Conservation (phyloP, 2,113 vertebrate species). For the Grantiella picta region DNA sequence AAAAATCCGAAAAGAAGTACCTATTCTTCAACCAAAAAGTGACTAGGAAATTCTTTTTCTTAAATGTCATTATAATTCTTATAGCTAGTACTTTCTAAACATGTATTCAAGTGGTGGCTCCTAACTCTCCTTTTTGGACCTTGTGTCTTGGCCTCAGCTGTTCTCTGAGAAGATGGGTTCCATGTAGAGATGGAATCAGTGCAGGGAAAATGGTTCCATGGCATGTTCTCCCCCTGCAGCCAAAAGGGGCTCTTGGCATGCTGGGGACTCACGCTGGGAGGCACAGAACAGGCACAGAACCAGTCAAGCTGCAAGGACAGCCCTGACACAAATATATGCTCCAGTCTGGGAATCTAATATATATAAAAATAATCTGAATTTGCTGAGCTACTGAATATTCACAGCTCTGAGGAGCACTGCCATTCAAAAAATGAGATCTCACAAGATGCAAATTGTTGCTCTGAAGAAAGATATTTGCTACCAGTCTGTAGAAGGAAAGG, state of each 20-base stretch:
- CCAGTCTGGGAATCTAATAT: neutral
- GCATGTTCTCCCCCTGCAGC: neutral
- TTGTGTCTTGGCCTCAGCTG: neutral
- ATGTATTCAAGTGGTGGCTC: neutral
- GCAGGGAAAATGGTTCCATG: neutral
- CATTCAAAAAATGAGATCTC: neutral
- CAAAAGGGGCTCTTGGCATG: neutral
- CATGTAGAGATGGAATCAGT: neutral
- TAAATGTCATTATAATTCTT: neutral
- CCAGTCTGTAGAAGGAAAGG: neutral
- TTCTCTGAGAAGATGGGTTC: neutral
- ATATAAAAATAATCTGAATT: neutral
- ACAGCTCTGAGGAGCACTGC: neutral
- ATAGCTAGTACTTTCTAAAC: neutral
- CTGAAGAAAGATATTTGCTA: neutral
- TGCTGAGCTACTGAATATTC: neutral
- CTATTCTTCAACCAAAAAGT: neutral
- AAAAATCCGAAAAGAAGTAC: neutral
- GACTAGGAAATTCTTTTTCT: neutral
- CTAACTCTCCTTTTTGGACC: neutral
- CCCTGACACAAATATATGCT: neutral
- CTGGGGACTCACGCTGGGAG: neutral
- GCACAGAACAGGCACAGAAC: neutral
- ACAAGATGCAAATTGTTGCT: neutral
- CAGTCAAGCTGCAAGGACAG: neutral